Percentiles rank a stretch among this genome's conserved stretches.
Evolutionary conservation across 2,113 vertebrate species (phyloP).

Genomic region (Microcebus ravelobensis): DNA sequence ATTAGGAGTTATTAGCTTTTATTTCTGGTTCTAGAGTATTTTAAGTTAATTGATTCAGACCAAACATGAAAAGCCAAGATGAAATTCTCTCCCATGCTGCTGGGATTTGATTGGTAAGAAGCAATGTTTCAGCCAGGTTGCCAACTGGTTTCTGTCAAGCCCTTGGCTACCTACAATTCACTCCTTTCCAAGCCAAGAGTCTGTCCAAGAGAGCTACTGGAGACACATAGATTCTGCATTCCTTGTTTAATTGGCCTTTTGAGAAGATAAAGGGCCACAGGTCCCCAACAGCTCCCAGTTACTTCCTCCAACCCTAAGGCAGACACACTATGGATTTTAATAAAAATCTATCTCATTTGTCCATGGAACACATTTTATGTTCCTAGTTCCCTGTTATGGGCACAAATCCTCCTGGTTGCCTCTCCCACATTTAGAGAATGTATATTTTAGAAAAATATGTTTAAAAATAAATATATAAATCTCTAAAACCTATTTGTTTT

Average conservation of each 20-base stretch:
- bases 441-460: conserved; percentile 4
- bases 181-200: neutral
- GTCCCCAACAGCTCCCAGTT: neutral
- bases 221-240: neutral
- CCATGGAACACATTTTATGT: neutral
- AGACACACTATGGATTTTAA: neutral
- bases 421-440: neutral
- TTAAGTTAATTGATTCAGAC: conserved; percentile 17
- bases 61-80: neutral
- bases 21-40: neutral
- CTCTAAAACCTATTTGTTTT: neutral
- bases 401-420: neutral
- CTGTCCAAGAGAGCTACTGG: neutral
- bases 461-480: neutral
- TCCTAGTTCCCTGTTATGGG: neutral
- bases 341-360: neutral
- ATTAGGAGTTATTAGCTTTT: neutral
- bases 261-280: neutral
- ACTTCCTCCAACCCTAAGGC: neutral
- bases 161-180: neutral
- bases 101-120: neutral
- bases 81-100: neutral
- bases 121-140: neutral
- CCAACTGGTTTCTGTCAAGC: neutral
- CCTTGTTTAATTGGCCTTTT: neutral